These are phyloP conservation scores for Lethrus apterus DNA, from an alignment of 1,140 invertebrate species.

Conservation along the genomic window DNA sequence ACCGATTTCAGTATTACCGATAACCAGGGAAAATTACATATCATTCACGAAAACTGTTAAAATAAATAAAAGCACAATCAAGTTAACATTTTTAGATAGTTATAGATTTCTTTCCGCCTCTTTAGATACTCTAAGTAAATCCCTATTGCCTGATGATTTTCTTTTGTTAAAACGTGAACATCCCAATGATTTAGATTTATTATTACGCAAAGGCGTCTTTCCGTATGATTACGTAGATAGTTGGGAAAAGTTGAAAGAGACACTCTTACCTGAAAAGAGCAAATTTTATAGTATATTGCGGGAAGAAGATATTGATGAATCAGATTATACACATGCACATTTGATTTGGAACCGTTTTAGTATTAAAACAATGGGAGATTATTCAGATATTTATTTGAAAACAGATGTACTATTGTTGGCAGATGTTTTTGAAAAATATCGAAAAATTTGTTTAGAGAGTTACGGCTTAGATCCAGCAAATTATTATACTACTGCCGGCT, in stretches of 20 bases:
- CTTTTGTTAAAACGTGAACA: conserved; percentile 3
- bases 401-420: conserved; percentile 38
- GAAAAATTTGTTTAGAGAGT: conserved; percentile 29
- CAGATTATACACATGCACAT: conserved; percentile 41
- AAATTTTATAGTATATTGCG: conserved; percentile 37
- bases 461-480: conserved; percentile 37
- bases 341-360: conserved; percentile 42
- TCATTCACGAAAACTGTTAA: conserved; percentile 28
- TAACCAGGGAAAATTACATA: conserved; percentile 37
- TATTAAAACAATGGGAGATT: conserved; percentile 37
- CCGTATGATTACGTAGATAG: conserved; percentile 32
- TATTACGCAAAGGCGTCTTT: conserved; percentile 23
- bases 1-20: conserved; percentile 35
- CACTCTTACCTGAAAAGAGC: conserved; percentile 30
- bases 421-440: conserved; percentile 44
- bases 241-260: conserved; percentile 27
- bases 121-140: not conserved
- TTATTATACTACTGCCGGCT: conserved; percentile 38
- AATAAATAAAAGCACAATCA: conserved; percentile 13
- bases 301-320: conserved; percentile 25
- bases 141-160: conserved; percentile 13
- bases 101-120: conserved; percentile 5
- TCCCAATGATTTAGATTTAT: conserved; percentile 21
- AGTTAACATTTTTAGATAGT: conserved; percentile 3
- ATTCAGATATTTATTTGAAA: conserved; percentile 42